Conservation (phyloP, 2,113 vertebrate genomes). For the Mohoua ochrocephala region DNA sequence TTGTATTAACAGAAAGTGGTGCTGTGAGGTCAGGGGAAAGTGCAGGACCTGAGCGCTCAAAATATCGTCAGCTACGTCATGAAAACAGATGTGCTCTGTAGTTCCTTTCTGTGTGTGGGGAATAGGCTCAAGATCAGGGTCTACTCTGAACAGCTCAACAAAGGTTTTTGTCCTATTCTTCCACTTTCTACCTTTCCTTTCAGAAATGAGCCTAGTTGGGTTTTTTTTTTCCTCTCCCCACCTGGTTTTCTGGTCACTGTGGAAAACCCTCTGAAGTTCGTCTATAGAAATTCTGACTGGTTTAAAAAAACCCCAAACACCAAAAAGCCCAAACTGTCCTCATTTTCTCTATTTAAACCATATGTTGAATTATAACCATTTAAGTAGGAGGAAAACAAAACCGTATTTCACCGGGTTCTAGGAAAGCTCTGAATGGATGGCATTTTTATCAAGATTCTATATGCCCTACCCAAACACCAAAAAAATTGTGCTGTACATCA, state of each 20-base stretch:
- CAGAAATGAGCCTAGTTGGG: background rate
- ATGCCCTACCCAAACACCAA: background rate
- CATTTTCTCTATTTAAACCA: constrained; percentile 6
- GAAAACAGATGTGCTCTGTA: constrained; percentile 19
- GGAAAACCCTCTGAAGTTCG: background rate
- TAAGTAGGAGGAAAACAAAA: constrained; percentile 16
- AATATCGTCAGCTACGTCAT: background rate
- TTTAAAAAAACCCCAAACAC: background rate
- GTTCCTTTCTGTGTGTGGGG: background rate
- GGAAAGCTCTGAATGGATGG: background rate
- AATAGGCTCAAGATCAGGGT: background rate
- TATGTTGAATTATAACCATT: background rate
- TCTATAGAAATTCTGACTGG: background rate
- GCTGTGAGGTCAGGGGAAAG: constrained; percentile 1
- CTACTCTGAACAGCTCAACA: background rate
- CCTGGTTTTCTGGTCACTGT: background rate
- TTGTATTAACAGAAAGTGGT: constrained; percentile 9
- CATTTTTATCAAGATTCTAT: constrained; percentile 8
- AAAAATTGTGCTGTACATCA: background rate
- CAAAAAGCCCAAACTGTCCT: background rate
- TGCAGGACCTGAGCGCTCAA: background rate
- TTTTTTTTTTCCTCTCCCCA: accelerated
- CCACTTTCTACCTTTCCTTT: background rate
- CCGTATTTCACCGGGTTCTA: background rate
- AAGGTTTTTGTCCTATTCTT: background rate